Evolutionary conservation across 2,113 vertebrate genomes (phyloP).

Genomic region (Sarotherodon lohbergeri): DNA sequence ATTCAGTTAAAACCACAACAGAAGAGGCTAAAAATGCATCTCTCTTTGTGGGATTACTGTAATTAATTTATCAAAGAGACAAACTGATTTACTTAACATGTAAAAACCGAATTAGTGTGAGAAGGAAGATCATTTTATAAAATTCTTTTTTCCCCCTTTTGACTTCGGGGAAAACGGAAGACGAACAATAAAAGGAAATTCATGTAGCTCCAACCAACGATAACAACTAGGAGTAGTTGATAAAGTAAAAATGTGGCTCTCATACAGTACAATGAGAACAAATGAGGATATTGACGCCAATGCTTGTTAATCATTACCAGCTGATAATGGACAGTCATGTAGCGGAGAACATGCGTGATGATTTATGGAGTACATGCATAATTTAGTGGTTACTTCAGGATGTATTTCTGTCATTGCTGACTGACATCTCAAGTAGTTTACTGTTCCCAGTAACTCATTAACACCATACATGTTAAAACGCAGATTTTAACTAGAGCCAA

Average conservation of each 20-base stretch:
- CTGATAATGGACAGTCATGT: background rate
- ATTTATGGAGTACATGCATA: background rate
- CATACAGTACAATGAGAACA: background rate
- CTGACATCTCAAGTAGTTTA: background rate
- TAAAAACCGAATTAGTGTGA: background rate
- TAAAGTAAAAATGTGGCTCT: background rate
- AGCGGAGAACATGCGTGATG: background rate
- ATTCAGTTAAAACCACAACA: background rate
- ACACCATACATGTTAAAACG: background rate
- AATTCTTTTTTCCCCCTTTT: background rate
- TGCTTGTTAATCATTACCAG: background rate
- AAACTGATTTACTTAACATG: background rate
- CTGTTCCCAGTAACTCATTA: background rate
- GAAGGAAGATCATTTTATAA: background rate
- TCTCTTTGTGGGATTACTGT: background rate
- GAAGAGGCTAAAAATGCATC: background rate
- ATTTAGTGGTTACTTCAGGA: background rate
- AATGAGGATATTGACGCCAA: background rate
- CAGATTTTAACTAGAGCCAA: background rate
- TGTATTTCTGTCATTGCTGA: background rate
- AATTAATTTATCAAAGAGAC: background rate
- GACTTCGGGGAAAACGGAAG: background rate
- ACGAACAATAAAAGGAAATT: background rate
- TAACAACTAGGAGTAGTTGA: background rate
- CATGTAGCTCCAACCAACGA: background rate